Percentiles rank a stretch among this genome's conserved stretches.
These are phyloP conservation scores for Myotis pilosus DNA, from an alignment of 2,797 vertebrate genomes.

Conservation along the genomic window DNA sequence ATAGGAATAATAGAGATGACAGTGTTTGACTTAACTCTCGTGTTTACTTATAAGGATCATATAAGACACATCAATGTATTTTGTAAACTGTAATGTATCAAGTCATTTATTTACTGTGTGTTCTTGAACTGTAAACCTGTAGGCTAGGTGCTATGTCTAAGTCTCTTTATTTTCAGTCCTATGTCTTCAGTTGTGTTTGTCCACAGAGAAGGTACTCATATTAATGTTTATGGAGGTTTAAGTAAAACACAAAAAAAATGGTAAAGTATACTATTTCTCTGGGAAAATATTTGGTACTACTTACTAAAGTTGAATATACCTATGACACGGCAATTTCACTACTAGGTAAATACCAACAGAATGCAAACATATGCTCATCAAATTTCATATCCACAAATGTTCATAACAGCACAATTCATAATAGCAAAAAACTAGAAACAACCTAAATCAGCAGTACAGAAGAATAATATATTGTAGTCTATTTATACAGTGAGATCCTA, in stretches of 20 bases:
- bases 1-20: not conserved
- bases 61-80: not conserved
- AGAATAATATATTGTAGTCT: not conserved
- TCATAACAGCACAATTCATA: not conserved
- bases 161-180: conserved; percentile 27
- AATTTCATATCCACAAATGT: conserved; percentile 6
- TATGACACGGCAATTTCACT: not conserved
- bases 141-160: not conserved
- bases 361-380: not conserved
- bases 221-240: conserved; percentile 36
- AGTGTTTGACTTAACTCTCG: not conserved
- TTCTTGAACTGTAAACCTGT: not conserved
- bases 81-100: conserved; percentile 21
- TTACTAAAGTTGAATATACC: conserved; percentile 1
- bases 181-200: conserved; percentile 2
- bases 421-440: not conserved
- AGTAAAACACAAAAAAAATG: not conserved
- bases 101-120: not conserved
- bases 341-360: not conserved
- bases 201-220: not conserved
- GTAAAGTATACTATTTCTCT: not conserved
- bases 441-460: not conserved
- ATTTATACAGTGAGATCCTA: not conserved
- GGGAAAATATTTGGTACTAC: not conserved
- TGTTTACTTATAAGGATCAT: not conserved